Conservation (phyloP, 2,888 invertebrate genomes). For the Rhabditophanes sp. region DNA sequence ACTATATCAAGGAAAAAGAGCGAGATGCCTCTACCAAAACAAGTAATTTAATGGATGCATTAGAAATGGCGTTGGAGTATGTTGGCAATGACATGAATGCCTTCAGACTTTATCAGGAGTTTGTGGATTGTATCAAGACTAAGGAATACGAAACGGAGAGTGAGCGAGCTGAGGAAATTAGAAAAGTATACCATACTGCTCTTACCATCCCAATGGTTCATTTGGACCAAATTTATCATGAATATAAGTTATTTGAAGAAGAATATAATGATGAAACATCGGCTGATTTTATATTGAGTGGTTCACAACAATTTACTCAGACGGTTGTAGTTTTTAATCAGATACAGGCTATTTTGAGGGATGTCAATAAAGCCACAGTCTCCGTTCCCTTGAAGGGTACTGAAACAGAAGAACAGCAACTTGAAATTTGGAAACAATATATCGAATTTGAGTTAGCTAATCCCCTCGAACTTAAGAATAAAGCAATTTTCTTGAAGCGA, state of each 20-base stretch:
- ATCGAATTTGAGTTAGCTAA: slow-evolving; percentile 92
- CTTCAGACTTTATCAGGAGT: no score
- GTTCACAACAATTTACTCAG: slow-evolving; percentile 1
- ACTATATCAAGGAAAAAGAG: slow-evolving; percentile 77
- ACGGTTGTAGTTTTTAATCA: slow-evolving; percentile 70
- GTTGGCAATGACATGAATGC: slow-evolving; percentile 96
- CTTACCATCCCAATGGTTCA: slow-evolving; percentile 90
- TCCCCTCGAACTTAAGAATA: no score
- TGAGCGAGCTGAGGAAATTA: slow-evolving; percentile 91
- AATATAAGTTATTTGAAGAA: slow-evolving; percentile 82
- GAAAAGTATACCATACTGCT: slow-evolving; percentile 87
- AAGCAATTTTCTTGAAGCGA: no score
- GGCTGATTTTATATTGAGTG: neutral
- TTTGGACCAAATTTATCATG: slow-evolving; percentile 80
- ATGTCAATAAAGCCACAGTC: slow-evolving; percentile 81
- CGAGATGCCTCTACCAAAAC: neutral
- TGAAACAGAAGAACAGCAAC: slow-evolving; percentile 47
- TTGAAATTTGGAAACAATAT: slow-evolving; percentile 96
- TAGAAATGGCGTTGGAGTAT: slow-evolving; percentile 94
- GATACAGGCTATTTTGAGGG: slow-evolving; percentile 79
- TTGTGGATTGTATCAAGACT: no score
- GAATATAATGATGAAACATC: slow-evolving; percentile 29
- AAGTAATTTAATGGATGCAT: slow-evolving; percentile 52
- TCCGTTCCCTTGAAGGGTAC: slow-evolving; percentile 73
- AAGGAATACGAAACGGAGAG: no score